Conservation (phyloP, 2,797 vertebrate genomes). For the Anas capensis region DNA sequence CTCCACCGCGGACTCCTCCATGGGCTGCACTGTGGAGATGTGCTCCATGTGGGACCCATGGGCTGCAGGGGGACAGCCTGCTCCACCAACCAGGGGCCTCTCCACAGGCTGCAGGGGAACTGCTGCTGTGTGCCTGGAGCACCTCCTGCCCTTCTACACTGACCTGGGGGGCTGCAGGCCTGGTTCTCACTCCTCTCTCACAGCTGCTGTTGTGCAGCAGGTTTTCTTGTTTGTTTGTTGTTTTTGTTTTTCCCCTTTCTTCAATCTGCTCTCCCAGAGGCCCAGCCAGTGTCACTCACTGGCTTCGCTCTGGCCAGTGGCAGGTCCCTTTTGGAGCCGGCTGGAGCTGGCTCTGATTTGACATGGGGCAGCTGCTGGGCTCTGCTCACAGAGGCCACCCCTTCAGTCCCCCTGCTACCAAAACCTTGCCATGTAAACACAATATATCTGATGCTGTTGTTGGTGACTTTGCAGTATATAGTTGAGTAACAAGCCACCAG, state of each 20-base stretch:
- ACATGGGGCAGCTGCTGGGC: background rate
- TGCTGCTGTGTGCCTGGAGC: background rate
- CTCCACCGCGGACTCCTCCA: too few relatives aligned
- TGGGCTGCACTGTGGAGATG: too few relatives aligned
- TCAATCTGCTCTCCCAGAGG: too few relatives aligned
- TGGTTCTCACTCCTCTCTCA: background rate
- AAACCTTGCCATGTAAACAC: background rate
- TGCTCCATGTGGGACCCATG: background rate
- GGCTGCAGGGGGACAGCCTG: background rate
- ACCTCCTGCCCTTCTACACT: too few relatives aligned
- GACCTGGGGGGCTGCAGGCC: background rate
- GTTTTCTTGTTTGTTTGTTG: too few relatives aligned
- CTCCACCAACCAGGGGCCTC: background rate
- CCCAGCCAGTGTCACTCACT: background rate
- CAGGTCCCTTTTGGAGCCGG: background rate
- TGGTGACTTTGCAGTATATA: background rate
- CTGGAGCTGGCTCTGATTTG: background rate
- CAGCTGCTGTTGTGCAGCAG: background rate
- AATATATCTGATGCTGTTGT: background rate
- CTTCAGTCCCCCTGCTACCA: background rate
- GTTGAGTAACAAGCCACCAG: background rate
- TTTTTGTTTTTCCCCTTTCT: too few relatives aligned
- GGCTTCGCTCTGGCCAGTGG: background rate
- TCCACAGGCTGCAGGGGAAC: background rate
- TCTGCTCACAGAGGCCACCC: background rate